Conservation (phyloP, 2,113 vertebrate species). For the Thunnus maccoyii region DNA sequence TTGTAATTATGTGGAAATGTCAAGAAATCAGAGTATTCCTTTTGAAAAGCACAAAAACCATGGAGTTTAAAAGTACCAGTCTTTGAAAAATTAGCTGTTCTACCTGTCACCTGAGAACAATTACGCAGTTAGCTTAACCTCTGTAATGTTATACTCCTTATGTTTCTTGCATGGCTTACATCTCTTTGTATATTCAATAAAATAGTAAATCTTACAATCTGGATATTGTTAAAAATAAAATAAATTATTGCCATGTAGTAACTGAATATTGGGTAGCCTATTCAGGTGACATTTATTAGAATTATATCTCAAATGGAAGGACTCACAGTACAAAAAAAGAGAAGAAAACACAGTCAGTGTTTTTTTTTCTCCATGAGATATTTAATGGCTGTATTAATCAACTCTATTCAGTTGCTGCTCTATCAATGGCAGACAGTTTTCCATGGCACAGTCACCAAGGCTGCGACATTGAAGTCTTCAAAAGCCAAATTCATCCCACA, state of each 20-base stretch:
- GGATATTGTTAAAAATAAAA: not conserved
- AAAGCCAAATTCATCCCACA: constrained; percentile 13
- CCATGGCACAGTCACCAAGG: constrained; percentile 4
- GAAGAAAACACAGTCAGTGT: too few relatives aligned
- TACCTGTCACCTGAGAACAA: too few relatives aligned
- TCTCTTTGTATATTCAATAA: not conserved
- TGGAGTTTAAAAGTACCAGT: not conserved
- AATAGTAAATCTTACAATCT: not conserved
- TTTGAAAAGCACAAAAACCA: not conserved
- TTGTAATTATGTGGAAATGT: constrained; percentile 6
- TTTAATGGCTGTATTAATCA: constrained; percentile 1
- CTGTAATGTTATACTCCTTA: not conserved
- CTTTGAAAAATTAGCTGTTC: not conserved
- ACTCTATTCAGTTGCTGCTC: not conserved
- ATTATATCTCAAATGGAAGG: not conserved
- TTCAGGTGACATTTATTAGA: not conserved
- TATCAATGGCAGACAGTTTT: not conserved
- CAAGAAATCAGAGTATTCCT: not conserved
- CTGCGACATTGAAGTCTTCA: not conserved
- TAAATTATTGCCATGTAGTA: not conserved
- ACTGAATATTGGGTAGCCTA: not conserved
- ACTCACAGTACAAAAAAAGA: not conserved
- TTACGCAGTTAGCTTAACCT: not conserved
- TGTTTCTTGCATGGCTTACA: not conserved
- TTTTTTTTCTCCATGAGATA: not conserved